A percentile compares a stretch with the other conserved stretches of the same genome.
phyloP scores from a whole-genome alignment of 2,113 vertebrate species.

The Aleadryas rufinucha region DNA sequence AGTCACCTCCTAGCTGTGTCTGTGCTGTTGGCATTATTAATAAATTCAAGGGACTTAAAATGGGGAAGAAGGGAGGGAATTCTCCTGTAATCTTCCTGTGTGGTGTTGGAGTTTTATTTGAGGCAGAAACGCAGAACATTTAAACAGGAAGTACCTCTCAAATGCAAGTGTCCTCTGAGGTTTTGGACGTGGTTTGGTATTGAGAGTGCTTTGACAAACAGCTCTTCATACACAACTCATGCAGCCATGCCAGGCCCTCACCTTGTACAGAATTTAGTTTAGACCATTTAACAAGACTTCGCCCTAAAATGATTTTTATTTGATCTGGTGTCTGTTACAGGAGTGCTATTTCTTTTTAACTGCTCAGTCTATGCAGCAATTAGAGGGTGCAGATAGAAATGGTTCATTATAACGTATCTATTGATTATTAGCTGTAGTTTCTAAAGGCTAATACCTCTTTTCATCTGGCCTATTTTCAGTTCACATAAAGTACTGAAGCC shows the following conservation, averaged over 20 bases:
- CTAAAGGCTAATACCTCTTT: not conserved
- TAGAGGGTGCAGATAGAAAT: not conserved
- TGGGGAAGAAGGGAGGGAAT: not conserved
- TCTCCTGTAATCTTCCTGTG: not conserved
- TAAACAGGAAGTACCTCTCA: not conserved
- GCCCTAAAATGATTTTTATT: not conserved
- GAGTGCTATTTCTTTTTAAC: not conserved
- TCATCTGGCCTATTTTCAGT: not conserved
- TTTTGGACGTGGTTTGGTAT: not conserved
- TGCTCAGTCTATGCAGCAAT: not conserved
- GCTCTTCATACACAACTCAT: not conserved
- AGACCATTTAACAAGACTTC: not conserved
- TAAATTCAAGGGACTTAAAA: not conserved
- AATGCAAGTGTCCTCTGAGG: not conserved
- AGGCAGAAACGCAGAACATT: not conserved
- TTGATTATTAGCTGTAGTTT: not conserved
- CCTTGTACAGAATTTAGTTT: not conserved
- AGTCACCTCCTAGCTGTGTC: not conserved
- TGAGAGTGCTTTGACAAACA: not conserved
- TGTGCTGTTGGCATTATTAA: not conserved
- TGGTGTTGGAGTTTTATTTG: not conserved
- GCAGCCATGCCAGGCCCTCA: not conserved
- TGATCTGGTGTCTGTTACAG: not conserved
- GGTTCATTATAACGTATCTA: not conserved
- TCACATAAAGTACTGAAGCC: not conserved